These are phyloP conservation scores for Lepidiolamprologus cunningtoni DNA, from an alignment of 2,113 vertebrate genomes.

Conservation along the genomic window DNA sequence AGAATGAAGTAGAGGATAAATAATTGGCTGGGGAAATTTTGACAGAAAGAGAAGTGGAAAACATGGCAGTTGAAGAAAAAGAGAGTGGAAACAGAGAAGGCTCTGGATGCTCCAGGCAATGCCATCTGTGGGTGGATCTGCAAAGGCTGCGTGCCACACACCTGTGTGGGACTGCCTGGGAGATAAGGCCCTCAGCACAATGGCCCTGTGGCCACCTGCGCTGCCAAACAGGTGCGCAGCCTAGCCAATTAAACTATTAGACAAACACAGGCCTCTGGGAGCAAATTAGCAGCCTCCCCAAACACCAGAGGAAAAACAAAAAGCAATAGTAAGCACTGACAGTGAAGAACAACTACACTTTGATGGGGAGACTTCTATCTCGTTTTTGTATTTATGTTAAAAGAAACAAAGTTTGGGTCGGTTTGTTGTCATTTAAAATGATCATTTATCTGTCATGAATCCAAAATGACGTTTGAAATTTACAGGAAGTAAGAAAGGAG, in stretches of 20 bases:
- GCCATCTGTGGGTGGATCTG: constrained; percentile 67
- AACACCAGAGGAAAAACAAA: constrained; percentile 50
- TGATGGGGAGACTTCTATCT: constrained; percentile 19
- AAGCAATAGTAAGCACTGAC: constrained; percentile 50
- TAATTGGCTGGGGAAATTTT: constrained; percentile 42
- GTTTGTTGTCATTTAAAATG: not conserved
- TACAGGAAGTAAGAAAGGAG: not conserved
- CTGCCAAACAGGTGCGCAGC: constrained; percentile 67
- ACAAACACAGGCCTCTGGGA: constrained; percentile 69
- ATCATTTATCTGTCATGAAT: not conserved
- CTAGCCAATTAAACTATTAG: constrained; percentile 73
- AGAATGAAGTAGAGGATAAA: constrained; percentile 38
- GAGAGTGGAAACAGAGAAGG: constrained; percentile 34
- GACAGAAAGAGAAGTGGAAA: constrained; percentile 29
- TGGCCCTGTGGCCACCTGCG: constrained; percentile 64
- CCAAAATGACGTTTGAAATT: not conserved
- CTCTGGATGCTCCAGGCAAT: constrained; percentile 47
- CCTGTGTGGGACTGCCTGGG: constrained; percentile 67
- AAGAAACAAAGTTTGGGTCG: not conserved
- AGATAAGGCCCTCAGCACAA: constrained; percentile 55
- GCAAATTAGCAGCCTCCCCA: constrained; percentile 61
- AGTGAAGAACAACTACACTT: constrained; percentile 24
- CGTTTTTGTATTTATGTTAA: not conserved
- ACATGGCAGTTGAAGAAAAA: constrained; percentile 33
- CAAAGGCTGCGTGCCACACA: constrained; percentile 63